Conservation (phyloP, 1,140 invertebrate genomes). For the Drosophila ogumai region DNA sequence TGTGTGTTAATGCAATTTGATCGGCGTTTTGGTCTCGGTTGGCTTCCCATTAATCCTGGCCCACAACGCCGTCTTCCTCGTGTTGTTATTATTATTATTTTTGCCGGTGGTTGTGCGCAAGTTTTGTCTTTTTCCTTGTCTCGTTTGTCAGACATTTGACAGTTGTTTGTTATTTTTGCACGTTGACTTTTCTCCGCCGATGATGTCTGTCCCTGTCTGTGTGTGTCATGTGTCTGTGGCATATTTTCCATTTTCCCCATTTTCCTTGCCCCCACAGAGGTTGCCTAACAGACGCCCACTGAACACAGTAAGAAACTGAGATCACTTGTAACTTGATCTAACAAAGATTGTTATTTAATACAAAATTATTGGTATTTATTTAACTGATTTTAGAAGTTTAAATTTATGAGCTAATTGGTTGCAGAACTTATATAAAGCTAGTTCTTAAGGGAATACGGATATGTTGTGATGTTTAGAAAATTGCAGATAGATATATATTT, state of each 20-base stretch:
- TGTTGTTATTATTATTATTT: constrained; percentile 28
- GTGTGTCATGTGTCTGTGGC: constrained; percentile 71
- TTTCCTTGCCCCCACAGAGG: constrained; percentile 60
- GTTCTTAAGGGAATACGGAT: background rate
- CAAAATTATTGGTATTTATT: background rate
- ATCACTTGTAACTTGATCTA: background rate
- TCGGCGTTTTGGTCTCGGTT: constrained; percentile 36
- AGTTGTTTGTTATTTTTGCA: constrained; percentile 84
- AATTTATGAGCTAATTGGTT: background rate
- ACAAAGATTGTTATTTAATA: background rate
- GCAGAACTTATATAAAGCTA: too few species aligned
- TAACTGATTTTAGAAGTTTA: background rate
- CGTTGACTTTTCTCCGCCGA: constrained; percentile 69
- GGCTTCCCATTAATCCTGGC: constrained; percentile 44
- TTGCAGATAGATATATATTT: background rate
- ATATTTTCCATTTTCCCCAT: constrained; percentile 61
- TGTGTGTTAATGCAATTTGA: constrained; percentile 52
- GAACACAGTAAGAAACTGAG: constrained; percentile 1
- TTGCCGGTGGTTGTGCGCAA: constrained; percentile 37
- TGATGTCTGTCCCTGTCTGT: constrained; percentile 30
- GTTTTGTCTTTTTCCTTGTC: constrained; percentile 78
- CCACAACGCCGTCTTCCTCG: constrained; percentile 47
- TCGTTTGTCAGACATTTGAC: constrained; percentile 84
- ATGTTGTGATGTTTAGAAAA: background rate
- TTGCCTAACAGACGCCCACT: constrained; percentile 81